phyloP scores from a whole-genome alignment of 2,888 invertebrate species.

The Synanthedon tipuliformis region DNA sequence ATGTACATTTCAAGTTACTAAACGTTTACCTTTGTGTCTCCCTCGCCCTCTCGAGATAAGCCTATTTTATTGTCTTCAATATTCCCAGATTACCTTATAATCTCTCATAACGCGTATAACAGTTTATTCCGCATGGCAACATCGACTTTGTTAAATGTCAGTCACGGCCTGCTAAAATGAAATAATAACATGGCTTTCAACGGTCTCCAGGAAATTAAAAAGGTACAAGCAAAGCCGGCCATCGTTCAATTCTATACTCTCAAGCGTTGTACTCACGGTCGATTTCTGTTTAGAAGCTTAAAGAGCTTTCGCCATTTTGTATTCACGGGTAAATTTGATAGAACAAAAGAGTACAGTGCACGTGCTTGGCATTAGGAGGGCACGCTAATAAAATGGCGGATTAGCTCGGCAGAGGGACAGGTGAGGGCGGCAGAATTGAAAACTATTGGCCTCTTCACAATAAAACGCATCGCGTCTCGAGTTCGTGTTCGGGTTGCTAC shows the following conservation, averaged over 20 bases:
- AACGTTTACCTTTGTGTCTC: slow-evolving; percentile 32
- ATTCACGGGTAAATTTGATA: slow-evolving; percentile 33
- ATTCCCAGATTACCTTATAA: slow-evolving; percentile 67
- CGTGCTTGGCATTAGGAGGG: slow-evolving; percentile 56
- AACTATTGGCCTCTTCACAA: slow-evolving; percentile 60
- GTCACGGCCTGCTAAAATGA: slow-evolving; percentile 63
- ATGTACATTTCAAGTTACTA: slow-evolving; percentile 24
- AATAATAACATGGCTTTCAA: slow-evolving; percentile 53
- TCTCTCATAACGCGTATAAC: slow-evolving; percentile 66
- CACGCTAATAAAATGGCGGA: slow-evolving; percentile 64
- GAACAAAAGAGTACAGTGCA: slow-evolving; percentile 59
- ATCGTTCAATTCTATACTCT: slow-evolving; percentile 14
- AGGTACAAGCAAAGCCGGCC: slow-evolving; percentile 10
- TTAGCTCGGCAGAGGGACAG: slow-evolving; percentile 47
- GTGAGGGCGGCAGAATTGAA: slow-evolving; percentile 61
- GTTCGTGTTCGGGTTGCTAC: slow-evolving; percentile 26
- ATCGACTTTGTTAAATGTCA: slow-evolving; percentile 61
- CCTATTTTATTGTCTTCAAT: slow-evolving; percentile 69
- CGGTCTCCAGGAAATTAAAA: neutral
- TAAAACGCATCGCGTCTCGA: slow-evolving; percentile 23
- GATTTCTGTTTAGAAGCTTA: slow-evolving; percentile 9
- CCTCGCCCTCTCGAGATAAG: slow-evolving; percentile 36
- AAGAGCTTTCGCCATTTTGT: slow-evolving; percentile 14
- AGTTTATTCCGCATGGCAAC: slow-evolving; percentile 70
- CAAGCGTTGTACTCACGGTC: slow-evolving; percentile 9